Evolutionary conservation across 2,113 vertebrate genomes (phyloP).

Genomic region (Stictonetta naevosa): DNA sequence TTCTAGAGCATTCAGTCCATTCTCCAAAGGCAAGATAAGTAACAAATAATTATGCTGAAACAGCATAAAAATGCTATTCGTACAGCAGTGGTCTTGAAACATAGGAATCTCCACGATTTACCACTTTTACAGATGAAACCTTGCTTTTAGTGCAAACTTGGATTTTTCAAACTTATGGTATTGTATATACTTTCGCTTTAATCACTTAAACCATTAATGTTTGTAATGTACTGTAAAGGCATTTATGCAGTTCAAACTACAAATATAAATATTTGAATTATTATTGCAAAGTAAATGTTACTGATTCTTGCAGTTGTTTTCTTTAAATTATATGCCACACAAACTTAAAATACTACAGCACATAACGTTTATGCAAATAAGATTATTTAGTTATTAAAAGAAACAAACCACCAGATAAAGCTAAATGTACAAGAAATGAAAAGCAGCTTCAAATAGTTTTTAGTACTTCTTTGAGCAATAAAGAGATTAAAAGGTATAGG

Average conservation of each 20-base stretch:
- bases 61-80: background rate
- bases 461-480: background rate
- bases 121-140: background rate
- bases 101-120: background rate
- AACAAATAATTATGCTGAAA: background rate
- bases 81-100: background rate
- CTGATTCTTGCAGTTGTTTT: background rate
- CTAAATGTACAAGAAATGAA: background rate
- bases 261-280: background rate
- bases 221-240: background rate
- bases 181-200: background rate
- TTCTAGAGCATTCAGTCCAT: background rate
- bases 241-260: background rate
- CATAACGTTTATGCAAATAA: background rate
- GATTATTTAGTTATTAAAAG: background rate
- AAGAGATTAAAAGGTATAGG: background rate
- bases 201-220: background rate
- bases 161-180: background rate
- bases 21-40: background rate
- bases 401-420: background rate
- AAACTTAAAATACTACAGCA: background rate
- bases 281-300: background rate
- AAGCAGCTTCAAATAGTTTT: background rate
- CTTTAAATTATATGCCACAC: background rate
- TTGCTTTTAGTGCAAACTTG: background rate